phyloP scores from a whole-genome alignment of 2,888 invertebrate genomes.

The Platycheirus albimanus region DNA sequence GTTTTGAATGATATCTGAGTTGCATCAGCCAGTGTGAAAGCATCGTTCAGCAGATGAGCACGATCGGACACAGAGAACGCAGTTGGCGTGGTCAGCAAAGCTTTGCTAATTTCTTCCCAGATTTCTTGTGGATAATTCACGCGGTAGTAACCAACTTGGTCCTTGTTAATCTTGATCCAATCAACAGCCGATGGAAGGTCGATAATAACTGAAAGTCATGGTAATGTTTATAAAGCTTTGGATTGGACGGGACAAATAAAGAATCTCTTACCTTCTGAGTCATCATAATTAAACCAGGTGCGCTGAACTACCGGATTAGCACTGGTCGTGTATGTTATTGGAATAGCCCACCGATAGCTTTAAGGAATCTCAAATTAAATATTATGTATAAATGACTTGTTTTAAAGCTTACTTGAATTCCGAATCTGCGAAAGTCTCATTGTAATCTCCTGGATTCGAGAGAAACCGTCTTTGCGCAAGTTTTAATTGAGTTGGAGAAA shows the following conservation, averaged over 20 bases:
- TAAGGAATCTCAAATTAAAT: no score
- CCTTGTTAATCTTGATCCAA: conserved; percentile 93
- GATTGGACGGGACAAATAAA: neutral
- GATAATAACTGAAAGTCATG: conserved; percentile 80
- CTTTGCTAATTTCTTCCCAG: conserved; percentile 84
- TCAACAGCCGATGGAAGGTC: conserved; percentile 82
- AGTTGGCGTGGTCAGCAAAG: conserved; percentile 79
- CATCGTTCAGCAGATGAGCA: conserved; percentile 91
- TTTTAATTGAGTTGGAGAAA: conserved; percentile 83
- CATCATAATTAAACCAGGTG: conserved; percentile 81
- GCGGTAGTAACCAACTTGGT: conserved; percentile 94
- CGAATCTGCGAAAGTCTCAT: conserved; percentile 83
- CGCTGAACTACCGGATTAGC: conserved; percentile 80
- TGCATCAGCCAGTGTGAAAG: conserved; percentile 90
- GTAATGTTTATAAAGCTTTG: neutral
- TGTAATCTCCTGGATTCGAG: conserved; percentile 86
- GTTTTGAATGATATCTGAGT: conserved; percentile 86
- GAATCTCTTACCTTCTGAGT: conserved; percentile 77
- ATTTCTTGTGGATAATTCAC: conserved; percentile 90
- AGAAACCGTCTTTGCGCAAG: conserved; percentile 91
- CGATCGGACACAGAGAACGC: conserved; percentile 87
- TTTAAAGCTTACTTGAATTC: conserved; percentile 83
- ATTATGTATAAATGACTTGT: neutral
- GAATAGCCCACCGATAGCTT: conserved; percentile 94
- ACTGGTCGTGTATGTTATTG: conserved; percentile 89